Percentiles rank a stretch among this genome's conserved stretches.
These are phyloP conservation scores for Acanthosoma haemorrhoidale DNA, from an alignment of 2,888 invertebrate genomes.

Conservation along the genomic window DNA sequence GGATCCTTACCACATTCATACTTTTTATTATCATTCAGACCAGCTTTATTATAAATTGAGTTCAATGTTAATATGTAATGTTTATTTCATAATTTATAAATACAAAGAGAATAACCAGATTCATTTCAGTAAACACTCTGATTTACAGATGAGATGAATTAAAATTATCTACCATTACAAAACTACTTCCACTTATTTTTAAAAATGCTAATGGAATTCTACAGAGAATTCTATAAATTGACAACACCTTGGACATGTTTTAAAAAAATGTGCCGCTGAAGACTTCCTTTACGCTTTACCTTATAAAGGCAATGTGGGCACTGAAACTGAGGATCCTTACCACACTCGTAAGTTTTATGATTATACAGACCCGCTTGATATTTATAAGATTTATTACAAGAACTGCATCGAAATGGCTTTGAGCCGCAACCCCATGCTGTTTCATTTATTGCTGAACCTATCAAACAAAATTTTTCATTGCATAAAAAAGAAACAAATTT, in stretches of 20 bases:
- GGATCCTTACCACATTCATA: conserved; percentile 46
- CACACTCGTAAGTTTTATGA: conserved; percentile 47
- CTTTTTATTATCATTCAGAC: conserved; percentile 42
- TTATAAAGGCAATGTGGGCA: conserved; percentile 45
- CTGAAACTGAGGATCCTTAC: conserved; percentile 49
- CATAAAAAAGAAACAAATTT: no score
- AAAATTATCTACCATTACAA: no score
- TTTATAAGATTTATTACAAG: conserved; percentile 23
- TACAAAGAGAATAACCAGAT: no score
- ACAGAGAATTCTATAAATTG: no score
- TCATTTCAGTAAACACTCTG: no score
- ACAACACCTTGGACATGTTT: conserved; percentile 29
- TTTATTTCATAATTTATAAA: no score
- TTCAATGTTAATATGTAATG: no score
- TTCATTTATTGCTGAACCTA: background rate
- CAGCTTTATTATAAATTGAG: conserved; percentile 32
- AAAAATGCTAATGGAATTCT: no score
- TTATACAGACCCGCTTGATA: conserved; percentile 30
- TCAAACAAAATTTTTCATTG: no score
- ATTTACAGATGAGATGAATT: no score
- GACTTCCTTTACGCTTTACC: conserved; percentile 45
- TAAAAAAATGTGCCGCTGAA: conserved; percentile 32
- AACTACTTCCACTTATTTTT: no score
- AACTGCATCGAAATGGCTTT: background rate
- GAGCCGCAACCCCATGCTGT: background rate